Evolutionary conservation across 2,113 vertebrate species (phyloP).

Genomic region (Pipa parva): DNA sequence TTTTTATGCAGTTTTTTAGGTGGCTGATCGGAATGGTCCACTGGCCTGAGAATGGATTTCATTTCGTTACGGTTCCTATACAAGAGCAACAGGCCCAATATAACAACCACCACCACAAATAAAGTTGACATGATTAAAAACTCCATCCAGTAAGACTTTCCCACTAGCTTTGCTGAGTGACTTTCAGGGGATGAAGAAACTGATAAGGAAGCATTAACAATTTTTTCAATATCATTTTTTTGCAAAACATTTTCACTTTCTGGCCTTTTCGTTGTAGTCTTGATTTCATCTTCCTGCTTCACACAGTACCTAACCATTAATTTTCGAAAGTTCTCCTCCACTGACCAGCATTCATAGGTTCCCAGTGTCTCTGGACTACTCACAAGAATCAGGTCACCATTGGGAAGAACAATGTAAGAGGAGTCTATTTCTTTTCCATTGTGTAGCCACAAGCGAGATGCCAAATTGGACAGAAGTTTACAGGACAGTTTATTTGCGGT

Average conservation of each 20-base stretch:
- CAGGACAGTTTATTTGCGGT: constrained; percentile 78
- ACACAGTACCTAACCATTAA: constrained; percentile 88
- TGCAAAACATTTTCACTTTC: not conserved
- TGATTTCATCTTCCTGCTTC: constrained; percentile 49
- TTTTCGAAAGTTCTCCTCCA: constrained; percentile 82
- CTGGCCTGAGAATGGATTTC: constrained; percentile 84
- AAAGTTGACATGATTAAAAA: constrained; percentile 83
- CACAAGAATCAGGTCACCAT: constrained; percentile 81
- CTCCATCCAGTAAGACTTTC: constrained; percentile 89
- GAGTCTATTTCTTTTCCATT: constrained; percentile 55
- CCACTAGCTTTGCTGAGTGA: constrained; percentile 23
- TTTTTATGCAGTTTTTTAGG: constrained; percentile 70
- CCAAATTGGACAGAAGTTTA: constrained; percentile 82
- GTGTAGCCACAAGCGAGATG: constrained; percentile 76
- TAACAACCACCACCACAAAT: constrained; percentile 64
- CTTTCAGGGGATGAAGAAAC: not conserved
- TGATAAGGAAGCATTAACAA: constrained; percentile 45
- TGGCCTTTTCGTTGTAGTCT: constrained; percentile 44
- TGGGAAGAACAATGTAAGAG: constrained; percentile 74
- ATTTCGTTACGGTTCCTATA: constrained; percentile 76
- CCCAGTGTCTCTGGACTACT: constrained; percentile 70
- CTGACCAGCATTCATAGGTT: constrained; percentile 86
- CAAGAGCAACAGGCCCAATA: constrained; percentile 73
- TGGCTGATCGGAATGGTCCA: constrained; percentile 68
- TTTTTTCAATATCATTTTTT: constrained; percentile 56